Base-by-base conservation (phyloP, 2,888 invertebrate genomes). In the Leptinotarsa haldemani region DNA sequence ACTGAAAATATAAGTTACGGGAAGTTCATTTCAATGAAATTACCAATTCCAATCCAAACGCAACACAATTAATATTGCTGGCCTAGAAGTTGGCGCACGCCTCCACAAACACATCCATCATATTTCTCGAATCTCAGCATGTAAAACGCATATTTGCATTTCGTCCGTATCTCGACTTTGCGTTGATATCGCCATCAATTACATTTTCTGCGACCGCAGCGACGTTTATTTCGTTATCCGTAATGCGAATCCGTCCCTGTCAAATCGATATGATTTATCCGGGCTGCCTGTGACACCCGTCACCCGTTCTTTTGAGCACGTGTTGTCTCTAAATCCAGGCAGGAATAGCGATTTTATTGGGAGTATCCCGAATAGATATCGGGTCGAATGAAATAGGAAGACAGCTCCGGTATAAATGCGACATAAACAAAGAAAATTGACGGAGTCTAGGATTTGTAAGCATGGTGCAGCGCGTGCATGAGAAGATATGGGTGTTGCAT, bases 231-330 rank as follows among this genome's bases (percentile, higher is more conserved):
- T 65, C 25, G 46, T 65, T 15, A 18, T 25, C 12, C 66, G 30
- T 25, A n/a, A 56, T 69, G 48, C 68, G 61, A 65, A 69, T 66
- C 58, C 65, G 64, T 50, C 71, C 53, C 69, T 69, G 71, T 68
- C 69, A 9, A 66, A 71, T 69, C 25, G 18, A 61, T 71, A 66
- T 69, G 69, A 74, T 74, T 71, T 74, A 74, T 71, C 74, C 52
- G 71, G 40, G 65, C 69, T 69, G 74, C 69, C 69, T 69, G 65
- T 74, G 74, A 75, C 75, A 75, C 65, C 63, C 74, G 74, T 47
- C 65, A 66, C 70, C 66, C 74, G 70, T 61, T 69, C 52, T 66
- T 66, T 46, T 58, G 75, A 69, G 72, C 75, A 75, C 75, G 75
- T 70, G 72, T 66, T 53, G 72, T 73, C 70, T 75, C 66, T 73